Evolutionary conservation across 2,113 vertebrate genomes (phyloP).

Genomic region (Machaerirhynchus nigripectus): DNA sequence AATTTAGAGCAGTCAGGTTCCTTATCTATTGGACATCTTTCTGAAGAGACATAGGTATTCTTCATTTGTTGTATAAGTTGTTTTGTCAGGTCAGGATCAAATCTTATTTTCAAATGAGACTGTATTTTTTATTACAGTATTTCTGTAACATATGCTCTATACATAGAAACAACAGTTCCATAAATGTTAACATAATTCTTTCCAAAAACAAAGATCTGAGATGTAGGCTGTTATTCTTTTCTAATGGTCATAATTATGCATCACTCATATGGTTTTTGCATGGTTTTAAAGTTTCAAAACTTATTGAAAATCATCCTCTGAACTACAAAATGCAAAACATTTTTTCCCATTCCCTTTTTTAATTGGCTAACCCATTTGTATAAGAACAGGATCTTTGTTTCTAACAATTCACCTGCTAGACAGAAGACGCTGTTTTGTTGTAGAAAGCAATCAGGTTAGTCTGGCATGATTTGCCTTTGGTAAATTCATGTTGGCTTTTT

Average conservation of each 20-base stretch:
- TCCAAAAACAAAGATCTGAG: neutral
- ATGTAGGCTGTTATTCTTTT: neutral
- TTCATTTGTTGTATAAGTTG: neutral
- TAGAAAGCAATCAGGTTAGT: neutral
- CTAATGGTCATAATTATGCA: neutral
- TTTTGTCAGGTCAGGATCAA: neutral
- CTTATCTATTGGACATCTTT: neutral
- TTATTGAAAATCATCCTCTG: neutral
- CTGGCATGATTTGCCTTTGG: neutral
- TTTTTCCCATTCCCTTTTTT: neutral
- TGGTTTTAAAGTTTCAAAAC: neutral
- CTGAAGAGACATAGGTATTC: neutral
- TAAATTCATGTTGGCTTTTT: neutral
- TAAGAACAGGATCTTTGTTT: neutral
- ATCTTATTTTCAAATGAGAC: neutral
- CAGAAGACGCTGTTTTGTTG: neutral
- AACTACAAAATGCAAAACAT: neutral
- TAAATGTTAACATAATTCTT: neutral
- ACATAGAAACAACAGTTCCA: neutral
- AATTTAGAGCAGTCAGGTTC: neutral
- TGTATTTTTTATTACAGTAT: neutral
- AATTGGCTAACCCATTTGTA: neutral
- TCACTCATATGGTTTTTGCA: neutral
- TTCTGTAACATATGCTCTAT: neutral
- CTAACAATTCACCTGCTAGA: neutral